Evolutionary conservation across 2,888 invertebrate genomes (phyloP).

Genomic region (Cotesia congregata): DNA sequence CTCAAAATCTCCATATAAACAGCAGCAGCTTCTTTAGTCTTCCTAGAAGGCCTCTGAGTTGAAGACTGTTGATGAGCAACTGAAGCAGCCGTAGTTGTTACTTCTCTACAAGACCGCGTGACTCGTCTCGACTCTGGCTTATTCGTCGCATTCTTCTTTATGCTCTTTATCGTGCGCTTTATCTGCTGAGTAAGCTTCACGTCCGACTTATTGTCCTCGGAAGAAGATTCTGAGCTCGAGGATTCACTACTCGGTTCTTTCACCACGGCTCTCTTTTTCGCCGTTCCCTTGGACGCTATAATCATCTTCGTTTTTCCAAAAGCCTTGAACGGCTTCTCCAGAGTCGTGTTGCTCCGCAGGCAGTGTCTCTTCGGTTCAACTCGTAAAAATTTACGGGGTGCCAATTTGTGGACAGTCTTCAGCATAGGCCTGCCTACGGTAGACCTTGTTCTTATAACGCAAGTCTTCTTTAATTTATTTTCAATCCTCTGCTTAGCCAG

Average conservation of each 20-base stretch:
- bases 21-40: slow-evolving; percentile 83
- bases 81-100: slow-evolving; percentile 37
- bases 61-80: neutral
- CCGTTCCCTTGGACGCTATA: slow-evolving; percentile 37
- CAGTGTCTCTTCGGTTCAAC: slow-evolving; percentile 56
- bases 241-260: slow-evolving; percentile 51
- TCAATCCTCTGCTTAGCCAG: slow-evolving; percentile 72
- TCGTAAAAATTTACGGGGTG: slow-evolving; percentile 55
- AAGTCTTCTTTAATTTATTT: slow-evolving; percentile 62
- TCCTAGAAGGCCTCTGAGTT: slow-evolving; percentile 74
- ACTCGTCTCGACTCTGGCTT: slow-evolving; percentile 65
- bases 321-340: slow-evolving; percentile 35
- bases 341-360: slow-evolving; percentile 54
- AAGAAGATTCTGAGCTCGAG: slow-evolving; percentile 50
- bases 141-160: slow-evolving; percentile 60
- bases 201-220: slow-evolving; percentile 42
- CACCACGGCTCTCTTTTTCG: slow-evolving; percentile 51
- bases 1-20: slow-evolving; percentile 82
- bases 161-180: slow-evolving; percentile 43
- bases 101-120: slow-evolving; percentile 62
- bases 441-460: slow-evolving; percentile 72
- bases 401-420: slow-evolving; percentile 63
- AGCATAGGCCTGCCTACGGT: slow-evolving; percentile 63
- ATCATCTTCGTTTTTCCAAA: slow-evolving; percentile 44
- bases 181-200: slow-evolving; percentile 53